Conservation (phyloP, 2,113 vertebrate species). For the Nothocercus nigrocapillus region DNA sequence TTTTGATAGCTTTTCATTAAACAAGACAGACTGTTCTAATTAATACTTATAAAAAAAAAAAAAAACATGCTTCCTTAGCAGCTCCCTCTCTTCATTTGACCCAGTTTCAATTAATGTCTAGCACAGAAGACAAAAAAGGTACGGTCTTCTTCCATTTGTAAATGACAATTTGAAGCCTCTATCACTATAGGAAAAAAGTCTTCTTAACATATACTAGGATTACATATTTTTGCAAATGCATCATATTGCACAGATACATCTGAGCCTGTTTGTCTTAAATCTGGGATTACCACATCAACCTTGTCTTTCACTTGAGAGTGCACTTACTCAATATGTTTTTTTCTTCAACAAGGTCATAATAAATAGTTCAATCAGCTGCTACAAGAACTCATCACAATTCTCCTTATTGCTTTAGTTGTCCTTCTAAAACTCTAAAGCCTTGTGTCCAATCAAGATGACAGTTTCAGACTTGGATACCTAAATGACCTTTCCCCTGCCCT, state of each 20-base stretch:
- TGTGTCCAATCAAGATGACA: neutral
- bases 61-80: neutral
- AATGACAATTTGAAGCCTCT: neutral
- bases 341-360: neutral
- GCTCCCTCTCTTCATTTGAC: neutral
- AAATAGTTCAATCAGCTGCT: neutral
- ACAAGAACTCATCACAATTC: neutral
- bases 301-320: neutral
- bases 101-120: neutral
- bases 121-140: neutral
- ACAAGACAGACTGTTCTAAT: neutral
- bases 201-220: neutral
- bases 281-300: neutral
- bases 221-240: neutral
- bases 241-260: neutral
- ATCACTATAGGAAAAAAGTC: neutral
- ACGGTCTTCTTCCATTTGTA: neutral
- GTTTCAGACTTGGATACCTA: neutral
- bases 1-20: neutral
- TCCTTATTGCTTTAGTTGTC: neutral
- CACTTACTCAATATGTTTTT: constrained; percentile 32
- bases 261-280: neutral
- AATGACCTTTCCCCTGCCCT: accelerated
- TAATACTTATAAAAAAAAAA: neutral
- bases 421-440: neutral